Evolutionary conservation across 2,113 vertebrate species (phyloP).

Genomic region (Bungarus multicinctus): DNA sequence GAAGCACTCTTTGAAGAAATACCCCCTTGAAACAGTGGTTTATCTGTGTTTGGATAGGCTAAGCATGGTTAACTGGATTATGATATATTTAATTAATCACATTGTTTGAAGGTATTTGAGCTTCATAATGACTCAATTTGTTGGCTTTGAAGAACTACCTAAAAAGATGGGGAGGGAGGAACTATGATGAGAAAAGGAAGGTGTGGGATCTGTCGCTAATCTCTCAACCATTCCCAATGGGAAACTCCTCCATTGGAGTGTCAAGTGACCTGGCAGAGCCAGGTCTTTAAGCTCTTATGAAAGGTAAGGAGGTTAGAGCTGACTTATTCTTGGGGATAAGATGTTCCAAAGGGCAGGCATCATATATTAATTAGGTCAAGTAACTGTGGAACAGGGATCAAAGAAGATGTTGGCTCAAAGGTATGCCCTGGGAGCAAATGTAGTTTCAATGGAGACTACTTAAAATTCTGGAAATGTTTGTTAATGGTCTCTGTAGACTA

Average conservation of each 20-base stretch:
- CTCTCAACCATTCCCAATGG: background rate
- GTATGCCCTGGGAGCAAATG: background rate
- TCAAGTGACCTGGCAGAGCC: background rate
- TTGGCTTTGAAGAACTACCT: background rate
- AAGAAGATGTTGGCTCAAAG: background rate
- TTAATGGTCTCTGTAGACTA: background rate
- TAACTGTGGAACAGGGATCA: background rate
- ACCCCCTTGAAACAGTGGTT: background rate
- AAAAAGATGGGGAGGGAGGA: background rate
- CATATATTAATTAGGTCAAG: background rate
- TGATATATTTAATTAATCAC: background rate
- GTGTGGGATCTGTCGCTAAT: background rate
- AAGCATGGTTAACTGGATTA: background rate
- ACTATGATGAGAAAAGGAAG: background rate
- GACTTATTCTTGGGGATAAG: background rate
- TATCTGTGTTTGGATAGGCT: background rate
- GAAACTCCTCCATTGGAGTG: background rate
- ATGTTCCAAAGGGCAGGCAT: background rate
- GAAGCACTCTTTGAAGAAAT: background rate
- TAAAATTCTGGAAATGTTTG: background rate
- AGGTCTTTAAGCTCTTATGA: background rate
- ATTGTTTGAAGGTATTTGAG: background rate
- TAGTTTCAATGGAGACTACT: background rate
- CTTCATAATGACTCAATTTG: background rate
- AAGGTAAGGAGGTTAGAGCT: background rate